Base-by-base conservation (phyloP, 1,140 invertebrate genomes). In the Leptopilina clavipes region DNA sequence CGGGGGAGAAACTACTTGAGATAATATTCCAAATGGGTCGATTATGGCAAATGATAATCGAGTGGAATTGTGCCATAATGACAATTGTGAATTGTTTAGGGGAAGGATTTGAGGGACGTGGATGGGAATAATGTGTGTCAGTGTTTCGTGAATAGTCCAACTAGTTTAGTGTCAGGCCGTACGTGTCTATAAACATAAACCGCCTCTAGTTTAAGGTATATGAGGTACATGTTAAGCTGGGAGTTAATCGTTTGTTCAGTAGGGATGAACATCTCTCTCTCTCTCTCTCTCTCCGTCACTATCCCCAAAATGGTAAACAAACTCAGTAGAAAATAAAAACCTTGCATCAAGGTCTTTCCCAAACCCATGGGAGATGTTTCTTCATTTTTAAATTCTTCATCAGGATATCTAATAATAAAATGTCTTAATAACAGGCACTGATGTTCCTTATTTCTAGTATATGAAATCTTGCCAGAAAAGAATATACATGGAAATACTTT, bases 221-320 rank as follows among this genome's bases (percentile, higher is more conserved):
- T 84, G 84, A 85, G 81, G 84, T 85, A 71, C 80, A 80, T 76
- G 84, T 86, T 87, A 83, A 88, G 82, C 82, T 76, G 79, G 74
- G 82, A 84, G 84, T 85, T 87, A 86, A 88, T 87, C 84, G 86
- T 87, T 86, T 84, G 84, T 84, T 86, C 82, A 85, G 82, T 82
- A 65, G 74, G 74, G 54, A 76, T n/a, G n/a, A n/a, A 74, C 73
- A 71, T 76, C 25, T 31, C 25, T 81, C 81, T 72, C 72, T 76
- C 37, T 40, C 5, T 81, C 81, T 72, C 74, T 71, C 74, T 82
- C 81, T 77, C 80, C 78, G 76, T 40, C 76, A 72, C 84, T 79
- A 81, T 22, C 79, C 79, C 71, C 78, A 81, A 82, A 31, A 31
- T 31, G 79, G 80, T 81, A 88, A 86, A 85, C 84, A 86, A 76